phyloP scores from a whole-genome alignment of 2,888 invertebrate genomes.

The Alentia gelatinosa region DNA sequence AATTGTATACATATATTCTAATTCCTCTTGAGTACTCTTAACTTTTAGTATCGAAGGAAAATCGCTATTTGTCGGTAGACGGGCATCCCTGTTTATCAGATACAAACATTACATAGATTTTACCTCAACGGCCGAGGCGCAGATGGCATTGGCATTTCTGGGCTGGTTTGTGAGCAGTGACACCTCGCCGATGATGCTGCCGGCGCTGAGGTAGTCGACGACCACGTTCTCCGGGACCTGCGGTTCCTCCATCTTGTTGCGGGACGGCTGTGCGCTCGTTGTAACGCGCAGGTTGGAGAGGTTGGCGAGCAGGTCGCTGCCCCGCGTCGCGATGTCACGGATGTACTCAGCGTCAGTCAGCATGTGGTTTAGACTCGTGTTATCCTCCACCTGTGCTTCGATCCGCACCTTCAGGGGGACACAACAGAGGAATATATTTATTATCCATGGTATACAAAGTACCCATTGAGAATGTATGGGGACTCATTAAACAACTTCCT shows the following conservation, averaged over 20 bases:
- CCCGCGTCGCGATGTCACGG: slow-evolving; percentile 64
- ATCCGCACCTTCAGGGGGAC: background rate
- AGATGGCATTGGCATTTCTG: slow-evolving; percentile 83
- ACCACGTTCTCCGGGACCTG: slow-evolving; percentile 57
- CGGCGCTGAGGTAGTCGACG: slow-evolving; percentile 84
- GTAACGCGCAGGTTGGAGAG: background rate
- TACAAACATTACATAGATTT: no score
- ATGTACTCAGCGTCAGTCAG: slow-evolving; percentile 18
- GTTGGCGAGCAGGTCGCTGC: background rate
- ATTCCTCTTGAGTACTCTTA: no score
- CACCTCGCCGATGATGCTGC: slow-evolving; percentile 85
- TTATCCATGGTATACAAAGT: no score
- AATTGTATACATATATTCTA: no score
- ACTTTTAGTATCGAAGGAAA: no score
- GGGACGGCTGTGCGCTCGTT: background rate
- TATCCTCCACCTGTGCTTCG: background rate
- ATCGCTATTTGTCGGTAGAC: no score
- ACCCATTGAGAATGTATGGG: no score
- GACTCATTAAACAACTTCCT: no score
- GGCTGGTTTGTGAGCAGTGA: slow-evolving; percentile 84
- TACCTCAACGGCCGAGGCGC: slow-evolving; percentile 84
- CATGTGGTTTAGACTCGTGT: background rate
- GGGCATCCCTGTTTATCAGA: no score
- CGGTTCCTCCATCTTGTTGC: background rate
- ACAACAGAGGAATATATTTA: no score